These are phyloP conservation scores for Phlogophora meticulosa DNA, from an alignment of 2,888 invertebrate genomes.

Conservation along the genomic window DNA sequence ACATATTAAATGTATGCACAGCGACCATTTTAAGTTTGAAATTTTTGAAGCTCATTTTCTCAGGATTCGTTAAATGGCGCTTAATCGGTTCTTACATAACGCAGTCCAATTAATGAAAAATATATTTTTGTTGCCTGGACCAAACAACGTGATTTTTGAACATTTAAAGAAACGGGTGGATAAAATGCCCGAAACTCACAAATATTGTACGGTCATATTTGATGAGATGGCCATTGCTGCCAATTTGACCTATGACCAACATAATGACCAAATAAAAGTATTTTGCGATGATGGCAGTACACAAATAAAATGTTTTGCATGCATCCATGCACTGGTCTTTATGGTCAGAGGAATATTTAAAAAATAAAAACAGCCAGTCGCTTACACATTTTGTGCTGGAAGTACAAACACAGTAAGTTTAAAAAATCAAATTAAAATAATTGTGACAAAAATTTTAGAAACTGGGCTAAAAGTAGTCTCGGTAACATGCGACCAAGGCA, in stretches of 20 bases:
- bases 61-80: too few species aligned
- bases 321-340: constrained; percentile 2
- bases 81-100: too few species aligned
- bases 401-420: background rate
- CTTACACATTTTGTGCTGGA: constrained; percentile 15
- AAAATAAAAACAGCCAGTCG: constrained; percentile 28
- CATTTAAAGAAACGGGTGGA: constrained; percentile 2
- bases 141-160: constrained; percentile 4
- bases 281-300: background rate
- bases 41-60: too few species aligned
- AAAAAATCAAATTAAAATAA: constrained; percentile 12
- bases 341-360: constrained; percentile 17
- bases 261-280: background rate
- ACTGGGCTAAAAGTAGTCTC: constrained; percentile 20
- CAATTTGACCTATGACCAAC: background rate
- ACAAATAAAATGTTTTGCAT: constrained; percentile 1
- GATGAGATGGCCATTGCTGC: constrained; percentile 16
- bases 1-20: too few species aligned
- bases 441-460: constrained; percentile 9
- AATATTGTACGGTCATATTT: constrained; percentile 8
- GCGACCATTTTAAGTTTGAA: too few species aligned
- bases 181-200: constrained; percentile 6
- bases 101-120: too few species aligned
- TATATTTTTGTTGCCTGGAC: constrained; percentile 11
- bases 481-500: constrained; percentile 24